These are phyloP conservation scores for Eupithecia dodoneata DNA, from an alignment of 2,888 invertebrate species.

Conservation along the genomic window DNA sequence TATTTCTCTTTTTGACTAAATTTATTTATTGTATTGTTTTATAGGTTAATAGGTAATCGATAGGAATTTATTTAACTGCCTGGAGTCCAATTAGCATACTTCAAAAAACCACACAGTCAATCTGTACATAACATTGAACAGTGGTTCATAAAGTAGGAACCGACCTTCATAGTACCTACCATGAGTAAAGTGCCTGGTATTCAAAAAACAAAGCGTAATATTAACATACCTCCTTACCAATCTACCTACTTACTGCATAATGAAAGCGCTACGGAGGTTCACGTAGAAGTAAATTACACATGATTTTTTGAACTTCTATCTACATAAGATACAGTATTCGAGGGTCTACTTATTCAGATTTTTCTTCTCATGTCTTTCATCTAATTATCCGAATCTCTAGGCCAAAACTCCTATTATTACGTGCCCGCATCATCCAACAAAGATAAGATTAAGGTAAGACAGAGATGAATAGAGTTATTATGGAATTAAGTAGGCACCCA, in stretches of 20 bases:
- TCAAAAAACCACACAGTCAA: neutral
- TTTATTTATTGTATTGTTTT: neutral
- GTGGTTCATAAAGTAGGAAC: neutral
- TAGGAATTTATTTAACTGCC: neutral
- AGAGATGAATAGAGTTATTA: neutral
- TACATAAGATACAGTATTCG: no score
- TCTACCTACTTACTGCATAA: neutral
- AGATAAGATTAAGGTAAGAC: neutral
- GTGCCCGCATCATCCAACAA: neutral
- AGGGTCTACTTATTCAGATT: neutral
- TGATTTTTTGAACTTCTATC: neutral
- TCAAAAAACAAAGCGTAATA: neutral
- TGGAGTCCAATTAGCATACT: neutral
- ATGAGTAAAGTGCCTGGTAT: neutral
- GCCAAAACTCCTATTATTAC: neutral
- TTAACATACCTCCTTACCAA: neutral
- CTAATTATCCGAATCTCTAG: neutral
- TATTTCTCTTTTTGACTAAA: neutral
- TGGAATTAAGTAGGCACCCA: neutral
- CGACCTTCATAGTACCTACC: neutral
- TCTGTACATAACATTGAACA: neutral
- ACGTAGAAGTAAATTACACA: no score
- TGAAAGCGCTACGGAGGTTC: neutral
- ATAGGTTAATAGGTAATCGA: neutral
- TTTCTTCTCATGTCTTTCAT: neutral